phyloP scores from a whole-genome alignment of 1,140 invertebrate species.

The Lysiphlebus fabarum region DNA sequence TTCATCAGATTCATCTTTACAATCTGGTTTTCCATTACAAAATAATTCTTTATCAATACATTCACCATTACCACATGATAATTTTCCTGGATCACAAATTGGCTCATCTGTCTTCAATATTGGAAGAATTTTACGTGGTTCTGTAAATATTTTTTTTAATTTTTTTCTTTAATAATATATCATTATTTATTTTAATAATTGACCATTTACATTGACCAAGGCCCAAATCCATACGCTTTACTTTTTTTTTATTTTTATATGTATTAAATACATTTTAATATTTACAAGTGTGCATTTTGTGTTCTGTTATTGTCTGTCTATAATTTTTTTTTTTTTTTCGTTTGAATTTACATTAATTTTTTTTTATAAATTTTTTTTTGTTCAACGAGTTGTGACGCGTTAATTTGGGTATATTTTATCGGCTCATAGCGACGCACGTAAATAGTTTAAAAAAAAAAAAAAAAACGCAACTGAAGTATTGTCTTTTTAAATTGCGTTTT shows the following conservation, averaged over 20 bases:
- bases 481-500: constrained; percentile 10
- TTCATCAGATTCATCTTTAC: constrained; percentile 92
- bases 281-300: neutral
- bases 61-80: constrained; percentile 85
- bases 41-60: constrained; percentile 88
- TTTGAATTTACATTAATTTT: neutral
- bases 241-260: constrained; percentile 12
- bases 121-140: constrained; percentile 82
- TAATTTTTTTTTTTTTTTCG: constrained; percentile 9
- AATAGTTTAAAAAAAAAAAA: constrained; percentile 8
- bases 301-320: constrained; percentile 3
- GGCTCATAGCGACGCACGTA: constrained; percentile 49
- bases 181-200: neutral
- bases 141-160: constrained; percentile 56
- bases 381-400: constrained; percentile 32
- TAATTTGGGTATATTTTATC: constrained; percentile 35
- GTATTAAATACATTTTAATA: constrained; percentile 16
- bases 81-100: constrained; percentile 80
- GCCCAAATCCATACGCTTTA: constrained; percentile 28
- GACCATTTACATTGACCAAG: constrained; percentile 25
- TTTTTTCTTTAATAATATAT: neutral
- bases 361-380: too few relatives aligned
- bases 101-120: constrained; percentile 89
- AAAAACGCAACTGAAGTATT: constrained; percentile 17
- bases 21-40: constrained; percentile 89